Evolutionary conservation across 2,113 vertebrate genomes (phyloP).

Genomic region (Merops nubicus): DNA sequence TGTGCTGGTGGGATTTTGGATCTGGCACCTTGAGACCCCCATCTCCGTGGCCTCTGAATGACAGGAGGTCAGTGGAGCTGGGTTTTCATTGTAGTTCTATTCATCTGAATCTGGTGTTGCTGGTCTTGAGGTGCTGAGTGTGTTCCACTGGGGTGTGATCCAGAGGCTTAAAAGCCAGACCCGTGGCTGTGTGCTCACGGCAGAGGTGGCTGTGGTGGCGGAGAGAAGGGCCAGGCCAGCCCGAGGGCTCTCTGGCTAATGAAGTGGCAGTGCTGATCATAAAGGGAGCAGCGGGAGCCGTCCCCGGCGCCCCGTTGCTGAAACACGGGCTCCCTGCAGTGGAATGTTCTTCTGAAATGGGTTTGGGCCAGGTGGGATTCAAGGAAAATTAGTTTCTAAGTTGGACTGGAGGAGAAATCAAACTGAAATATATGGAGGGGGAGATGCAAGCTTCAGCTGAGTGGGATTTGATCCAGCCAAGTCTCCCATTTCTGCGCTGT

Average conservation of each 20-base stretch:
- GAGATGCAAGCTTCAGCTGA: conserved; percentile 27
- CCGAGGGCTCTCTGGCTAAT: background rate
- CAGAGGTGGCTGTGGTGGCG: background rate
- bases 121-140: background rate
- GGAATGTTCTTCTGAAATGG: conserved; percentile 58
- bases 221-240: background rate
- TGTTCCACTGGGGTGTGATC: background rate
- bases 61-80: background rate
- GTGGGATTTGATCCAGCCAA: conserved; percentile 27
- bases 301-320: background rate
- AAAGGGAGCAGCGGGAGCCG: background rate
- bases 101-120: background rate
- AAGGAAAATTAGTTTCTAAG: conserved; percentile 53
- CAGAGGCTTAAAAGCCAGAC: background rate
- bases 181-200: background rate
- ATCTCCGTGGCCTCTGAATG: background rate
- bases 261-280: background rate
- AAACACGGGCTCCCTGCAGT: background rate
- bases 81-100: background rate
- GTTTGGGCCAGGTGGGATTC: conserved; percentile 10
- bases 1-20: background rate
- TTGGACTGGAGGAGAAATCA: conserved; percentile 25
- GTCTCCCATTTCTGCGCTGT: conserved; percentile 19
- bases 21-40: background rate
- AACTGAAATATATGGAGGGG: conserved; percentile 20